Evolutionary conservation across 2,888 invertebrate species (phyloP).

Genomic region (Chrysina gloriosa): DNA sequence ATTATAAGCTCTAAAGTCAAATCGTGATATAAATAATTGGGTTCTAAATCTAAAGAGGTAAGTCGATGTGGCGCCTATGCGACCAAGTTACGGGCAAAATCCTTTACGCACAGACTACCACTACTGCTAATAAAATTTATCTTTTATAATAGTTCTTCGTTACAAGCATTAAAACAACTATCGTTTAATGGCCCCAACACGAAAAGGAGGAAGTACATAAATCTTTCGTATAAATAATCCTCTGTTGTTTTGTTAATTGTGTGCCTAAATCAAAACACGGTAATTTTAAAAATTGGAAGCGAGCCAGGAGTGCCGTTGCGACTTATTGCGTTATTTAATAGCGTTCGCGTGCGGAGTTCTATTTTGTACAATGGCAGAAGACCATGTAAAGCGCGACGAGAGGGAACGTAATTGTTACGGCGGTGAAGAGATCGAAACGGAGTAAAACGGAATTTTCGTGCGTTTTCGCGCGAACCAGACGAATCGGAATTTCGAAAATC

Average conservation of each 20-base stretch:
- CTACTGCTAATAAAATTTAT: no score
- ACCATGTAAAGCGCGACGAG: slow-evolving; percentile 48
- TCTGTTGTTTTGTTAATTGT: slow-evolving; percentile 37
- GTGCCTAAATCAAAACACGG: slow-evolving; percentile 40
- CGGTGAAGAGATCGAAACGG: slow-evolving; percentile 21
- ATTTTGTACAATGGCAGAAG: slow-evolving; percentile 40
- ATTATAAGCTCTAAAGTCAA: no score
- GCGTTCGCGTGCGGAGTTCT: slow-evolving; percentile 33
- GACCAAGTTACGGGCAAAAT: no score
- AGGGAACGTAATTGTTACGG: slow-evolving; percentile 49
- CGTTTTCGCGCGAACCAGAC: slow-evolving; percentile 38
- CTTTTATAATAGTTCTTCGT: no score
- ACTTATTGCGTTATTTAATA: slow-evolving; percentile 42
- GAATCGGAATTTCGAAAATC: slow-evolving; percentile 19
- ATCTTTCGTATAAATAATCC: slow-evolving; percentile 20
- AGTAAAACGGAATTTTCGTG: slow-evolving; percentile 20
- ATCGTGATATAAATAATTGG: no score
- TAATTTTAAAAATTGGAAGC: slow-evolving; percentile 36
- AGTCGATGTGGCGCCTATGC: no score
- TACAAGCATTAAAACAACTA: neutral
- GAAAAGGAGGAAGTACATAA: slow-evolving; percentile 2
- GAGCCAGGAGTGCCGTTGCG: slow-evolving; percentile 29
- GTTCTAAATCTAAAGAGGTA: no score
- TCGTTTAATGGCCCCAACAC: neutral
- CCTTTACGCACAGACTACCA: no score